A percentile compares a stretch with the other conserved stretches of the same genome.
These are phyloP conservation scores for Phyllopteryx taeniolatus DNA, from an alignment of 2,113 vertebrate species.

Conservation along the genomic window DNA sequence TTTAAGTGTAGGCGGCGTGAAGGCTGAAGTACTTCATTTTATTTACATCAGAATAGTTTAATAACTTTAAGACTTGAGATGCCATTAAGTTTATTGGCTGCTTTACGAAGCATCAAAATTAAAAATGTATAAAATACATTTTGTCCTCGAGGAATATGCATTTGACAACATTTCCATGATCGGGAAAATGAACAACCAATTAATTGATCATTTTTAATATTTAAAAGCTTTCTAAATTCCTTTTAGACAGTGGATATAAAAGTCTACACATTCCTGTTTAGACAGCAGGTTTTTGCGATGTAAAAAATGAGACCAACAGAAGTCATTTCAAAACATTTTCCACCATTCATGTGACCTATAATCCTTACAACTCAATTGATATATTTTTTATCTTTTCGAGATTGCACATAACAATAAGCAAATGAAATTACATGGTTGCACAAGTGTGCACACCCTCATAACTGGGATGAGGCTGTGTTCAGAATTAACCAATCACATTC, in stretches of 20 bases:
- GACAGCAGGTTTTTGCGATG: no score
- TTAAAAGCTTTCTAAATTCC: neutral
- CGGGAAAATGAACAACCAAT: neutral
- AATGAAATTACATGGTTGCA: neutral
- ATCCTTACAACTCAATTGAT: neutral
- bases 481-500: no score
- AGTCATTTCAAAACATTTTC: neutral
- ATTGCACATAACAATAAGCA: neutral
- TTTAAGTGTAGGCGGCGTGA: neutral
- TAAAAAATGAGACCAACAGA: no score
- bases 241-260: neutral
- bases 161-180: neutral
- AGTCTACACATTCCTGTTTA: neutral
- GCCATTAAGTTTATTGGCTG: neutral
- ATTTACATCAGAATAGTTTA: neutral
- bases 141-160: neutral
- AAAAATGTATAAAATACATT: neutral
- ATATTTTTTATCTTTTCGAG: neutral
- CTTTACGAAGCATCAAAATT: neutral
- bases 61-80: neutral
- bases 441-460: neutral
- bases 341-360: neutral
- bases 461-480: no score
- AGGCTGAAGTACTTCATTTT: neutral
- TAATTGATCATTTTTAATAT: neutral